Percentiles rank a stretch among this genome's conserved stretches.
Conservation (phyloP, 2,797 vertebrate genomes). For the Leptoclinus maculatus region DNA sequence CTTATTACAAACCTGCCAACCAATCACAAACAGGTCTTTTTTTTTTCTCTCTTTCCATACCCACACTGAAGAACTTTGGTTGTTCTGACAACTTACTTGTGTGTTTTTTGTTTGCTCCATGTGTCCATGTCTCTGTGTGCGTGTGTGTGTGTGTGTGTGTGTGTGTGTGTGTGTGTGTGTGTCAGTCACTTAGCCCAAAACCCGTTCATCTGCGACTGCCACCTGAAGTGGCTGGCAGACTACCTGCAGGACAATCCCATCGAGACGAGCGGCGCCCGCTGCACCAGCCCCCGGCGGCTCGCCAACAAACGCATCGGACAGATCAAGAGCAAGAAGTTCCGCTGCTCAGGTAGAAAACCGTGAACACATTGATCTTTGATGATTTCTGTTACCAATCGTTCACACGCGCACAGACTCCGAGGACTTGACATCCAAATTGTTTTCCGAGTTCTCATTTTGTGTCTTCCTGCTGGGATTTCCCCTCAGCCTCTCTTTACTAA, state of each 20-base stretch:
- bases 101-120: constrained; percentile 26
- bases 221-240: constrained; percentile 99
- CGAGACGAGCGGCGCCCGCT: constrained; percentile 97
- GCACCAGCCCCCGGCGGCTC: constrained; percentile 95
- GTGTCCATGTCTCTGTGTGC: constrained; percentile 9
- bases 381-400: not conserved
- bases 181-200: constrained; percentile 94
- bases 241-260: constrained; percentile 98
- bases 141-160: constrained; percentile 31
- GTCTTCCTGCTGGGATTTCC: constrained; percentile 70
- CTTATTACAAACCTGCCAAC: not conserved
- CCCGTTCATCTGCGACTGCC: constrained; percentile 98
- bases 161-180: constrained; percentile 24
- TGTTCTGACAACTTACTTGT: constrained; percentile 32
- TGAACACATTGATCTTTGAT: not conserved
- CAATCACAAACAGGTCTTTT: not conserved
- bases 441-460: constrained; percentile 67
- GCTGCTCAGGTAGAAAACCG: constrained; percentile 93
- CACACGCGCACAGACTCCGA: not conserved
- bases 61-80: not conserved
- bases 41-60: not conserved
- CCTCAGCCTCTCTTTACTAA: constrained; percentile 65
- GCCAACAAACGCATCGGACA: constrained; percentile 99
- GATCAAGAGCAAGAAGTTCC: constrained; percentile 99
- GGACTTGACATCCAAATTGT: not conserved